Evolutionary conservation across 2,113 vertebrate genomes (phyloP).

Genomic region (Romanogobio albipinnatus): DNA sequence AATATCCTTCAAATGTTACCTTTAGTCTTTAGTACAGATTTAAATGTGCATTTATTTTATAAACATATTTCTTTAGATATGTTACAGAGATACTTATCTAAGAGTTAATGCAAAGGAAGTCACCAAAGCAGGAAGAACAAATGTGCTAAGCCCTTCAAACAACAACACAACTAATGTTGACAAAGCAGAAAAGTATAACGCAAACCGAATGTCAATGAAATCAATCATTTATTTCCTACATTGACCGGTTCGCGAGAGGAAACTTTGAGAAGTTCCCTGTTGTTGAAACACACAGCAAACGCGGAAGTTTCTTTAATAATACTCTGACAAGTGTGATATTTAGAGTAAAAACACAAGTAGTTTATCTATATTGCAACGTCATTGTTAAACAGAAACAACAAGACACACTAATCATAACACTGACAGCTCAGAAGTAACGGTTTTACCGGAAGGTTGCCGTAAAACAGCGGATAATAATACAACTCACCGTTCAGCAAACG

Average conservation of each 20-base stretch:
- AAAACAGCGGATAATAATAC: neutral
- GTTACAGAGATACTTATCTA: neutral
- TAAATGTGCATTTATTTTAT: neutral
- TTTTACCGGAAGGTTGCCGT: neutral
- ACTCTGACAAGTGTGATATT: neutral
- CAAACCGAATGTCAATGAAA: neutral
- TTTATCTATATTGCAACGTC: neutral
- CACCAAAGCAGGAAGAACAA: slow-evolving; percentile 70
- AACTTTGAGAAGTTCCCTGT: neutral
- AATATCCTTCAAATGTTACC: neutral
- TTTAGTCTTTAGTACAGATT: neutral
- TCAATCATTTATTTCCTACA: neutral
- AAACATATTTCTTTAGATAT: neutral
- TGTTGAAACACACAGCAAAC: neutral
- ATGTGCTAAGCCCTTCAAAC: neutral
- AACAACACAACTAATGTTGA: neutral
- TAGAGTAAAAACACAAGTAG: neutral
- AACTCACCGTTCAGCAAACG: slow-evolving; percentile 49
- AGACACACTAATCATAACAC: neutral
- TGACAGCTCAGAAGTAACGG: neutral
- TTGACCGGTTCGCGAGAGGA: neutral
- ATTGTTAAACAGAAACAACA: neutral
- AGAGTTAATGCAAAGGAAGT: slow-evolving; percentile 64
- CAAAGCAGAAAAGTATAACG: neutral
- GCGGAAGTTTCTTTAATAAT: slow-evolving; percentile 45